Base-by-base conservation (phyloP, 2,113 vertebrate species). In the Sinocyclocheilus anshuiensis region DNA sequence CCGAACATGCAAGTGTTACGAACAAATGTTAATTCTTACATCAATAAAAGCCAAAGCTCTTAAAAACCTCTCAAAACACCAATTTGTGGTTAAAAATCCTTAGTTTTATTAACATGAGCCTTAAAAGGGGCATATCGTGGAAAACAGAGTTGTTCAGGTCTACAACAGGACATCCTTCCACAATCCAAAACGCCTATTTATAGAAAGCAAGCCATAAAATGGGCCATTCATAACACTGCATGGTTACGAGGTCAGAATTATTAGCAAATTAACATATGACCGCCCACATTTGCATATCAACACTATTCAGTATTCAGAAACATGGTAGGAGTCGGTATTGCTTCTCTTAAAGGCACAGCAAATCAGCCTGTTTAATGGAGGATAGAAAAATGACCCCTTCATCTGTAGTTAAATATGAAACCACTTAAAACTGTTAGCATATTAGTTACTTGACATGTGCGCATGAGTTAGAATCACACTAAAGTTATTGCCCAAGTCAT, bases 1-100 rank as follows among this genome's bases (percentile, higher is more conserved):
- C 76, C 63, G 26, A 83, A 29, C 39, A 24, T 12, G 39, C 67
- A 69, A 16, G 11, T 53, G 84, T 77, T 83, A 39, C 53, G 29
- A 81, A 33, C 33, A 77, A 77, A 63, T 5, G 36, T 81, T 18
- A 55, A 55, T 55, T 26, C 50, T 16, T 6, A 26, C 50, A 33
- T 9, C 45, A 55, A 77, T 5, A 26, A 29, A 55, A 53, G 75
- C 75, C 48, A 77, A 50, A 55, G 8, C 48, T 55, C 76, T 6
- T n/a, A 24, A 75, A 75, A 22, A 15, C n/a, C 24, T 16, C 8
- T 18, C 24, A 55, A 77, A 50, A 55, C 1, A 53, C 3, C 26
- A 55, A 50, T 55, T 48, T 45, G 0, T 7, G 22, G 22, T 15
- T 48, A 48, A 45, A 45, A 45, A 48, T 24, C 12, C 12, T 75